phyloP scores from a whole-genome alignment of 2,797 vertebrate genomes.

The Thamnophis elegans region DNA sequence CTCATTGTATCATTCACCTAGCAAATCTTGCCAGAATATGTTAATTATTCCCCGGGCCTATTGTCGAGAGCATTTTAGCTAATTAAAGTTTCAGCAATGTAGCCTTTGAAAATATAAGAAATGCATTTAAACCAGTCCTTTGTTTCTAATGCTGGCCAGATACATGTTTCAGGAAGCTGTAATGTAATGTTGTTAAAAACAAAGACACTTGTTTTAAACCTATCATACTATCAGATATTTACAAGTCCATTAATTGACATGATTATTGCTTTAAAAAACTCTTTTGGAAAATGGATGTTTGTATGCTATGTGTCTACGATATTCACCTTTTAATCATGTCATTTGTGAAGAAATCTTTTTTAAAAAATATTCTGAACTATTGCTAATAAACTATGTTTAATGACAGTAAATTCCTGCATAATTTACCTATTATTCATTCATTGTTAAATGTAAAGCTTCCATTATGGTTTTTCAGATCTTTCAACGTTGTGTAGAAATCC shows the following conservation, averaged over 20 bases:
- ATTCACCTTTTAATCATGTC: background rate
- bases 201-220: background rate
- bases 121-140: background rate
- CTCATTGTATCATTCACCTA: background rate
- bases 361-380: background rate
- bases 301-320: background rate
- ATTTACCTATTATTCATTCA: background rate
- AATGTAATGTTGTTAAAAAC: background rate
- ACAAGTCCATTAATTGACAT: background rate
- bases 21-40: background rate
- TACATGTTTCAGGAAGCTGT: background rate
- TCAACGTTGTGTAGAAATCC: background rate
- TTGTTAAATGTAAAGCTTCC: background rate
- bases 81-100: background rate
- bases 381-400: background rate
- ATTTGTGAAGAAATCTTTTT: background rate
- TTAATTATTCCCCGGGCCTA: conserved; percentile 17
- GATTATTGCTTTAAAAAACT: background rate
- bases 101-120: background rate
- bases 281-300: background rate
- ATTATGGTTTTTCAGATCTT: background rate
- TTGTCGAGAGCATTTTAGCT: conserved; percentile 4
- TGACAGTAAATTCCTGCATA: background rate
- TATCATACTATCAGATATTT: background rate
- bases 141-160: background rate